Evolutionary conservation across 2,888 invertebrate genomes (phyloP).

Genomic region (Drosophila aldrichi): DNA sequence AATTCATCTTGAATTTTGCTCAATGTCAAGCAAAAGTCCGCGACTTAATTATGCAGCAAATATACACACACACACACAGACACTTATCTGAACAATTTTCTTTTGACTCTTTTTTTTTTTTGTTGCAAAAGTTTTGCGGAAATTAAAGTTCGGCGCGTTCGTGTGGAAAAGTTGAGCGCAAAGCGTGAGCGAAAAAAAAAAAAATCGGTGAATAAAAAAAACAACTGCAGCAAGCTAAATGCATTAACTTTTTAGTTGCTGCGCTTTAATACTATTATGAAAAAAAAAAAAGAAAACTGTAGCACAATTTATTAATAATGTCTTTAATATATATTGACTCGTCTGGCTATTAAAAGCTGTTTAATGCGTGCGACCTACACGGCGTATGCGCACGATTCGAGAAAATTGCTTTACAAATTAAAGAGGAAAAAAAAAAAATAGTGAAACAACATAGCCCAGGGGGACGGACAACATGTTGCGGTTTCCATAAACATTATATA

Average conservation of each 20-base stretch:
- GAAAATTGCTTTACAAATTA: constrained; percentile 39
- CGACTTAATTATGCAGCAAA: constrained; percentile 68
- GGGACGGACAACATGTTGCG: constrained; percentile 13
- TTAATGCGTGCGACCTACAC: constrained; percentile 51
- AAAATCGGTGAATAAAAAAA: constrained; percentile 2
- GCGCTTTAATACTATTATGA: constrained; percentile 65
- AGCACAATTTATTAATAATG: constrained; percentile 68
- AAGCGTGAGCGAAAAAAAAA: constrained; percentile 29
- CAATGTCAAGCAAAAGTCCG: constrained; percentile 66
- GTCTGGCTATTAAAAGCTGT: constrained; percentile 55
- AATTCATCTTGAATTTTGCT: constrained; percentile 65
- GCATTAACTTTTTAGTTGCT: constrained; percentile 60
- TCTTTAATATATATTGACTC: constrained; percentile 72
- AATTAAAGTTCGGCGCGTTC: constrained; percentile 73
- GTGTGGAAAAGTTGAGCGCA: constrained; percentile 61
- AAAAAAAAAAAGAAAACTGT: constrained; percentile 6
- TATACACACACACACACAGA: constrained; percentile 2
- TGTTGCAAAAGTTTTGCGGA: constrained; percentile 67
- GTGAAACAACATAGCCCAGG: not conserved
- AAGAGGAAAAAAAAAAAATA: not conserved
- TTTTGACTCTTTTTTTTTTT: constrained; percentile 6
- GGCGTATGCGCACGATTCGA: constrained; percentile 50
- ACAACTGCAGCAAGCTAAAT: constrained; percentile 44
- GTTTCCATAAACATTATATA: constrained; percentile 53
- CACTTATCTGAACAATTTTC: constrained; percentile 22